Base-by-base conservation (phyloP, 1,140 invertebrate genomes). In the Habropoda laboriosa region DNA sequence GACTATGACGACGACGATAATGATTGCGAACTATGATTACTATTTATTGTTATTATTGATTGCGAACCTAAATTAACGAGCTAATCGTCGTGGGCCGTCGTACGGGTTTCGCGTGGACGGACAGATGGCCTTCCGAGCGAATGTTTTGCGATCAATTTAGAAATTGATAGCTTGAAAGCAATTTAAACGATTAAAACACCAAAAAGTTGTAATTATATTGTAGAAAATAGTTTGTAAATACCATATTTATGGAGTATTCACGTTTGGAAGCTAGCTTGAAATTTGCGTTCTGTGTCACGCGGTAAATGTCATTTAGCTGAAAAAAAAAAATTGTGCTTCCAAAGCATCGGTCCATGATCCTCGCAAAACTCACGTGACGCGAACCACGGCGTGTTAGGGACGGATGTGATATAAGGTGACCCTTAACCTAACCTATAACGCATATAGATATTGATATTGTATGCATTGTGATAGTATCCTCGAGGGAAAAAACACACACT, bases 371-470 rank as follows among this genome's bases (percentile, higher is more conserved):
- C 60, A 45, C 32, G 40, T 53, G 71, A 35, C 35, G 42, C 40
- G 32, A 53, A 70, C 40, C 83, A 68, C 83, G 68, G 68, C 53
- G 63, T 45, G 63, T 85, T 77, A 78, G 74, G 70, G 84, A 90
- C 83, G 84, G 89, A 91, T 92, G 90, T 92, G 91, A 91, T 91
- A 91, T 90, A 87, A 89, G 86, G 81, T 88, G 82, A 89, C 83
- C 80, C 81, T 87, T 82, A 89, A 75, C 63, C 83, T 86, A 72
- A 86, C 79, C 64, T 82, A 87, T 82, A 80, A 87, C 81, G 82
- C 74, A 84, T 74, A 78, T 63, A 83, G 63, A 89, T 87, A 85
- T 82, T 85, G 84, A 82, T 88, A 85, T 83, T 86, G 78, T 88
- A 89, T 82, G 86, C 73, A 89, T 86, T 90, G 89, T 91, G 90